Conservation (phyloP, 1,140 invertebrate genomes). For the Ectropis grisescens region DNA sequence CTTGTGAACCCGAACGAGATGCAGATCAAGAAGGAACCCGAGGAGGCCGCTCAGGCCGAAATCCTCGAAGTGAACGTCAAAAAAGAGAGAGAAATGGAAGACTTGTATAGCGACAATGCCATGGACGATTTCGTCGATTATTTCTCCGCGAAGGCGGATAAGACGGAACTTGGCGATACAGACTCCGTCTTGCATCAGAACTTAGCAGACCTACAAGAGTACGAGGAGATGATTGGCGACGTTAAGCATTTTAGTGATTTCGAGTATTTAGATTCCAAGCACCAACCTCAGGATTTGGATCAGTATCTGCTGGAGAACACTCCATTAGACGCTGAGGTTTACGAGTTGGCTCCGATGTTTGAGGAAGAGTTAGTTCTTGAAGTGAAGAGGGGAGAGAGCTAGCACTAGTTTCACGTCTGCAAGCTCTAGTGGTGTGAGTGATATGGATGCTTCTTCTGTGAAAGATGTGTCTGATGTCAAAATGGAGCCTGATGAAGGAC, state of each 20-base stretch:
- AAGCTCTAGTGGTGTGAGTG: conserved; percentile 63
- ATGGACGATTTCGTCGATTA: conserved; percentile 60
- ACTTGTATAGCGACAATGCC: conserved; percentile 52
- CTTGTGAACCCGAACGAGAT: conserved; percentile 36
- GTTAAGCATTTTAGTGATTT: conserved; percentile 47
- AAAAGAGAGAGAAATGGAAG: conserved; percentile 31
- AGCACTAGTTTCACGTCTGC: conserved; percentile 65
- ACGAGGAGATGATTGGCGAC: conserved; percentile 50
- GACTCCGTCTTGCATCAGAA: conserved; percentile 60
- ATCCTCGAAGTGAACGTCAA: conserved; percentile 30
- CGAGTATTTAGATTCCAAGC: conserved; percentile 47
- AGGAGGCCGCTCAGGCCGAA: conserved; percentile 20
- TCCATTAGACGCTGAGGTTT: conserved; percentile 48
- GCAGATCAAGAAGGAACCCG: conserved; percentile 48
- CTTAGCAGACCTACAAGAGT: conserved; percentile 57
- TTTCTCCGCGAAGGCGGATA: conserved; percentile 42
- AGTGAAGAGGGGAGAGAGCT: conserved; percentile 58
- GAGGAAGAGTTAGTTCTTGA: conserved; percentile 49
- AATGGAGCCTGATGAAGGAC: conserved; percentile 56
- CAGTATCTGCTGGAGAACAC: conserved; percentile 61
- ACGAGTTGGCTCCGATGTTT: conserved; percentile 51
- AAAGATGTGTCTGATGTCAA: conserved; percentile 42
- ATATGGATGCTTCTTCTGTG: conserved; percentile 41
- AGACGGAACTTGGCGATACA: conserved; percentile 34
- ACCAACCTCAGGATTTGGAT: conserved; percentile 51